Percentiles rank a stretch among this genome's conserved stretches.
phyloP scores from a whole-genome alignment of 2,888 invertebrate genomes.

The Antitype chi region DNA sequence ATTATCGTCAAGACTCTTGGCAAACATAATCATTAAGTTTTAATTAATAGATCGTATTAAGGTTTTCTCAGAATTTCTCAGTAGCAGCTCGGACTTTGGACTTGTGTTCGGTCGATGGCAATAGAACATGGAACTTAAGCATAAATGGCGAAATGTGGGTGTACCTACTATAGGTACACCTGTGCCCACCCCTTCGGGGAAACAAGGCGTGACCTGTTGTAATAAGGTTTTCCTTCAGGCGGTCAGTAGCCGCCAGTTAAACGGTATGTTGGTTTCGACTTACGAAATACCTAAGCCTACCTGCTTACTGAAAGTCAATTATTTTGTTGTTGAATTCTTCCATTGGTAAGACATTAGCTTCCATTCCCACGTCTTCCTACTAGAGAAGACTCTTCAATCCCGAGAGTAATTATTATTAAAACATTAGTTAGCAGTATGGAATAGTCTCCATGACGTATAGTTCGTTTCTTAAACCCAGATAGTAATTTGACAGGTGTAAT shows the following conservation, averaged over 20 bases:
- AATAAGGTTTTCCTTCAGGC: neutral
- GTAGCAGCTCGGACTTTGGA: no score
- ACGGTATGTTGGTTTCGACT: neutral
- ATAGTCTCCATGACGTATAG: slow-evolving; percentile 12
- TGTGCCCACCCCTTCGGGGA: no score
- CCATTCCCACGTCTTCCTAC: neutral
- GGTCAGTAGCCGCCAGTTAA: neutral
- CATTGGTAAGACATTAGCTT: neutral
- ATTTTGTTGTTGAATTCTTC: neutral
- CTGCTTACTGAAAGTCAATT: neutral
- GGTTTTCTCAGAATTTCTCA: neutral
- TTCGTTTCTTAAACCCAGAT: no score
- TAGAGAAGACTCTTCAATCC: no score
- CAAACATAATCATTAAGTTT: slow-evolving; percentile 82
- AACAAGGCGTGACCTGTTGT: neutral
- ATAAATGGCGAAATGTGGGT: no score
- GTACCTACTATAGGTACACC: no score
- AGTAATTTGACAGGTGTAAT: no score
- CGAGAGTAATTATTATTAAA: slow-evolving; percentile 8
- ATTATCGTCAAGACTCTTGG: slow-evolving; percentile 87
- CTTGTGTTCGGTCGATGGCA: no score
- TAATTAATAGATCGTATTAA: neutral
- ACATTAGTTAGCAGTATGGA: neutral
- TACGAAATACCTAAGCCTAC: no score
- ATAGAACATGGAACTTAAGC: no score